phyloP scores from a whole-genome alignment of 1,140 invertebrate genomes.

The Cotesia typhae region DNA sequence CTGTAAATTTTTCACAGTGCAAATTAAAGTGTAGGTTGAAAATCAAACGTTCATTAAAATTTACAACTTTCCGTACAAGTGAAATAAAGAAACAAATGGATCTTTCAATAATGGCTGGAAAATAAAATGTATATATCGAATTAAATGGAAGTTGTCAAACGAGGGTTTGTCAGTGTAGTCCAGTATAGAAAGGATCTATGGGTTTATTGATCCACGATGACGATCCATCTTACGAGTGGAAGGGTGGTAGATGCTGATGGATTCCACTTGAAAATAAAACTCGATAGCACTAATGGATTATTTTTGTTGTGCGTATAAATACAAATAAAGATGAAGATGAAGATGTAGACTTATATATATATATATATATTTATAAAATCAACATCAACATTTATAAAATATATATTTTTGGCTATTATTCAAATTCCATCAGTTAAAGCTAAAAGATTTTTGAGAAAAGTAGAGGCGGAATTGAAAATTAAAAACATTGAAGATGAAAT shows the following conservation, averaged over 20 bases:
- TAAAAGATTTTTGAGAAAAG: no score
- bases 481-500: no score
- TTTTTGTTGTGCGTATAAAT: constrained; percentile 12
- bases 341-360: no score
- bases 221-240: not conserved
- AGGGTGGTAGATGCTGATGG: not conserved
- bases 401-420: no score
- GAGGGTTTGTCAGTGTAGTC: not conserved
- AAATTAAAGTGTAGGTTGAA: no score
- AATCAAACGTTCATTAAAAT: no score
- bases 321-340: not conserved
- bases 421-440: no score
- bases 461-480: no score
- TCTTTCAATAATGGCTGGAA: not conserved
- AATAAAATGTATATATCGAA: constrained; percentile 16
- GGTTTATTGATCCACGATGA: constrained; percentile 24
- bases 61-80: not conserved
- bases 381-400: no score
- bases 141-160: constrained; percentile 11
- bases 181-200: not conserved
- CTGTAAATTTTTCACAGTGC: no score
- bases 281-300: constrained; percentile 22
- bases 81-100: not conserved
- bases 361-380: no score
- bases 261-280: constrained; percentile 14